phyloP scores from a whole-genome alignment of 2,888 invertebrate species.

The Anthoptus insignis region DNA sequence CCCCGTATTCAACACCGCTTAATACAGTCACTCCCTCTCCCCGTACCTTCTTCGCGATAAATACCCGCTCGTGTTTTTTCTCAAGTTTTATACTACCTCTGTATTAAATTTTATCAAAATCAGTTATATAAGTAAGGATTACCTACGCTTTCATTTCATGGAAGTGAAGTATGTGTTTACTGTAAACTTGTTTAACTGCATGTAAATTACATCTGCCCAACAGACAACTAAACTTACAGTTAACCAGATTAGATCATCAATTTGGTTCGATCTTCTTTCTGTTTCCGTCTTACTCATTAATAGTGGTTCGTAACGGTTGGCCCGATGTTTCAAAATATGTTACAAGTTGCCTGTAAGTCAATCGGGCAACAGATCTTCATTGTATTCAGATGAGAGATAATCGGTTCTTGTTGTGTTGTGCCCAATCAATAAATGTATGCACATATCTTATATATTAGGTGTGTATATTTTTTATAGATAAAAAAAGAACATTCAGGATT shows the following conservation, averaged over 20 bases:
- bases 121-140: no score
- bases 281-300: conserved; percentile 17
- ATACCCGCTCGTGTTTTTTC: no score
- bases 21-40: no score
- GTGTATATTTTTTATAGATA: not conserved
- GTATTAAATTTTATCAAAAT: no score
- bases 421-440: conserved; percentile 7
- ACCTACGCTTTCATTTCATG: not conserved
- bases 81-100: no score
- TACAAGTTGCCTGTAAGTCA: conserved; percentile 36
- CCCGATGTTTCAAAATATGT: conserved; percentile 55
- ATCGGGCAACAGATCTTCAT: conserved; percentile 61
- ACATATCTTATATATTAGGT: not conserved
- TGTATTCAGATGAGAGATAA: conserved; percentile 73
- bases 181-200: conserved; percentile 16
- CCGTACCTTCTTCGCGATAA: no score
- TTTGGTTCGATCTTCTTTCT: conserved; percentile 12
- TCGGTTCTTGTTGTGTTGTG: no score
- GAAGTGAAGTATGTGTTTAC: no score
- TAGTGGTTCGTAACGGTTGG: conserved; percentile 52
- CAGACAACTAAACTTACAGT: conserved; percentile 9
- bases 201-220: conserved; percentile 22
- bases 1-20: no score
- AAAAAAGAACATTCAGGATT: no score
- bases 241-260: conserved; percentile 9